Base-by-base conservation (phyloP, 2,888 invertebrate species). In the Thumatha senex region DNA sequence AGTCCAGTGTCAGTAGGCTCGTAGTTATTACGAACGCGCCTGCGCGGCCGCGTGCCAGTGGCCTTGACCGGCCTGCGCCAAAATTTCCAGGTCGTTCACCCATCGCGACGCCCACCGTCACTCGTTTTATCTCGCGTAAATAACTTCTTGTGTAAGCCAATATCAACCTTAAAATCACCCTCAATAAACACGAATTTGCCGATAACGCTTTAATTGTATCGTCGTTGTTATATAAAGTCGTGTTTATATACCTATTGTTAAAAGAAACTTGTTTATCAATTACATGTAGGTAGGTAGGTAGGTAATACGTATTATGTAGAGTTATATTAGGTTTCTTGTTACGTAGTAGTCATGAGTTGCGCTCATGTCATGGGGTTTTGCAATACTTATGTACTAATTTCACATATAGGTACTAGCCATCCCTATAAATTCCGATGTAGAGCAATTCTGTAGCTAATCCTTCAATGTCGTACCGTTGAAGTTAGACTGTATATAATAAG, bases 31-130 rank as follows among this genome's bases (percentile, higher is more conserved):
- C 78, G n/a, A 62, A 56, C 67, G 80, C 83, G 85, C 77, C 55
- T 80, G 86, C 84, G 84, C 76, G 72, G 72, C 71, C 72, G 70
- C 57, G 61, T 56, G 72, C 70, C 67, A 66, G 74, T 81, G 91
- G 89, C 91, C 91, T 91, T 91, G 91, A 91, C 91, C 91, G 89
- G 82, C 83, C 87, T 89, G 90, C 91, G 91, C 91, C 91, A 90
- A 91, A 91, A 88, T 86, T 87, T 84, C 84, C 89, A 82, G 90
- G 86, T 88, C 89, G 70, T 90, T 88, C 87, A 87, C 87, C 86
- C 78, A 78, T 77, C 76, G 69, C 80, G 81, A 80, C 85, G 85
- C 89, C 86, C 86, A 85, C 89, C 75, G 75, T 84, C 89, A 78
- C 82, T 79, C 83, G 80, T 80, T 85, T 85, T 86, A 88, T 89